Percentiles rank a stretch among this genome's conserved stretches.
phyloP scores from a whole-genome alignment of 1,140 invertebrate genomes.

The Saxidomus purpurata region DNA sequence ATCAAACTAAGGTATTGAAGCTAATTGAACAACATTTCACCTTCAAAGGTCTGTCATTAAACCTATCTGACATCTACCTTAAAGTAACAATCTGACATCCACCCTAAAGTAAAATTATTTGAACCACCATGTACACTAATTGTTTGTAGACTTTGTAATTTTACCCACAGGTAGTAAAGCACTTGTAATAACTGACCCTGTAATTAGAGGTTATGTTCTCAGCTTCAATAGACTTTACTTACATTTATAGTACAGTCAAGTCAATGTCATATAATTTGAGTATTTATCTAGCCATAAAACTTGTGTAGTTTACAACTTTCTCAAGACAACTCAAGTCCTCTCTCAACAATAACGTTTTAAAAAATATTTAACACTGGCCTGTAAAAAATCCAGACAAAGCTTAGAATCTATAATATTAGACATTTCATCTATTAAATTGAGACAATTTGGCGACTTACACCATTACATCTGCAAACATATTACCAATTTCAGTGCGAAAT shows the following conservation, averaged over 20 bases:
- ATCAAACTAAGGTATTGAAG: too few species aligned
- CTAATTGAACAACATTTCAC: too few species aligned
- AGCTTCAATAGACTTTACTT: conserved; percentile 4
- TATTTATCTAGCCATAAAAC: conserved; percentile 21
- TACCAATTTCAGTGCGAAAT: too few species aligned
- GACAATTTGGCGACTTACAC: too few species aligned
- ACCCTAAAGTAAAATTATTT: background rate
- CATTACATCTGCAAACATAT: too few species aligned
- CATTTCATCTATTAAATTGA: too few species aligned
- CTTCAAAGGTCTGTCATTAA: too few species aligned
- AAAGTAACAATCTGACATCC: too few species aligned
- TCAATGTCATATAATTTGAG: conserved; percentile 15
- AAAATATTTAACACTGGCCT: background rate
- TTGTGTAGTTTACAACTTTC: background rate
- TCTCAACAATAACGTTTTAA: background rate
- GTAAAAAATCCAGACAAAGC: background rate
- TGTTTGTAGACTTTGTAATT: background rate
- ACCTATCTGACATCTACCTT: too few species aligned
- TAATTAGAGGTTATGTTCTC: background rate
- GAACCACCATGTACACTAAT: background rate
- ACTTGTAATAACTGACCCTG: background rate
- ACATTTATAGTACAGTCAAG: conserved; percentile 2
- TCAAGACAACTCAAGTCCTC: background rate
- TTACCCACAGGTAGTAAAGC: background rate
- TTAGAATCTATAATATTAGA: too few species aligned